Percentiles rank a stretch among this genome's conserved stretches.
These are phyloP conservation scores for Nettapus auritus DNA, from an alignment of 2,113 vertebrate species.

Conservation along the genomic window DNA sequence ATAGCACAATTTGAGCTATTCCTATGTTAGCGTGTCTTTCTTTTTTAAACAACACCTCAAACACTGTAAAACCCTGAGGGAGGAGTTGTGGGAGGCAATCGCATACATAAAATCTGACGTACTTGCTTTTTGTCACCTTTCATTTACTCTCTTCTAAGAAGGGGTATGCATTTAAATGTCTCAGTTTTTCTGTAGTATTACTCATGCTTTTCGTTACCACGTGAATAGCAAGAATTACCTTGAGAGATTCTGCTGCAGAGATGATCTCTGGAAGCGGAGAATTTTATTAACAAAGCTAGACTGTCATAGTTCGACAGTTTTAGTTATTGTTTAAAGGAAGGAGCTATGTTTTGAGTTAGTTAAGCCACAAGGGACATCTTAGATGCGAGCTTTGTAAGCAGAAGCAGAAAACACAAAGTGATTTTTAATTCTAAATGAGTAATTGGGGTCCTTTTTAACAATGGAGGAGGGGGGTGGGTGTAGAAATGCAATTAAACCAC, in stretches of 20 bases:
- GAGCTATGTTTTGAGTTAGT: neutral
- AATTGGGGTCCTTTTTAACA: neutral
- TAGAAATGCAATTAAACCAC: neutral
- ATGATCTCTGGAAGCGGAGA: neutral
- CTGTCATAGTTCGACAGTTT: neutral
- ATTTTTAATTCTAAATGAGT: neutral
- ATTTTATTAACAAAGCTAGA: neutral
- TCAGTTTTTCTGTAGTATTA: neutral
- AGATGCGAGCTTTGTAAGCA: neutral
- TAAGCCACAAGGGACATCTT: neutral
- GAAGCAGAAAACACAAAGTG: neutral
- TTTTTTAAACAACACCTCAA: neutral
- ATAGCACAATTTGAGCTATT: neutral
- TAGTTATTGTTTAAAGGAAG: neutral
- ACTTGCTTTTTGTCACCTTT: neutral
- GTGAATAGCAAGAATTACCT: neutral
- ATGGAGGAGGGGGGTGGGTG: neutral
- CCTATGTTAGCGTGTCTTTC: neutral
- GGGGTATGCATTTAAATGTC: neutral
- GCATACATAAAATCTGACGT: neutral
- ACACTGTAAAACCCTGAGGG: neutral
- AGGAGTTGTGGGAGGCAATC: neutral
- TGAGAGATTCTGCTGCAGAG: neutral
- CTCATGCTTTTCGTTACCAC: neutral
- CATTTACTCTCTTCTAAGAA: neutral